Evolutionary conservation across 1,140 invertebrate genomes (phyloP).

Genomic region (Leptopilina boulardi): DNA sequence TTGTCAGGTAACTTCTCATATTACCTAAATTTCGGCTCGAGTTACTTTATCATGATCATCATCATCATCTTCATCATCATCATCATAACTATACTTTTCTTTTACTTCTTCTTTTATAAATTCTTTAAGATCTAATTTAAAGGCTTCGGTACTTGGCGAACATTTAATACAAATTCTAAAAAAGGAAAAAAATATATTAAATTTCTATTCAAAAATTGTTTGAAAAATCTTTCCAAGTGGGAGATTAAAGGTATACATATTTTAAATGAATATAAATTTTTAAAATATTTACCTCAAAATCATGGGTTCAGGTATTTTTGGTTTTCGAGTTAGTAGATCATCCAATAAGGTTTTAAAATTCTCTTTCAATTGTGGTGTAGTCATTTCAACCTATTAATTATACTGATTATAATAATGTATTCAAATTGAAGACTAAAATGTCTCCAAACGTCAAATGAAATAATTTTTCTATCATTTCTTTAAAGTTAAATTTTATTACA

Average conservation of each 20-base stretch:
- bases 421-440: background rate
- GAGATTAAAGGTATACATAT: no score
- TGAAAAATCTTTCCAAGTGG: constrained; percentile 16
- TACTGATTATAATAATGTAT: background rate
- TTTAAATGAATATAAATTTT: constrained; percentile 23
- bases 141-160: constrained; percentile 79
- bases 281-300: constrained; percentile 78
- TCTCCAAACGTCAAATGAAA: background rate
- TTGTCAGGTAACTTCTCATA: background rate
- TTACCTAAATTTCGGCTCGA: constrained; percentile 22
- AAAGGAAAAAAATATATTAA: constrained; percentile 37
- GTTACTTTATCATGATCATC: constrained; percentile 38
- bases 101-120: constrained; percentile 69
- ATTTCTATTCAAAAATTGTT: constrained; percentile 35
- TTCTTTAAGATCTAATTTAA: constrained; percentile 81
- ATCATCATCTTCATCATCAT: constrained; percentile 44
- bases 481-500: no score
- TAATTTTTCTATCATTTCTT: background rate
- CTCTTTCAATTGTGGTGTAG: constrained; percentile 80
- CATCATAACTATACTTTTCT: constrained; percentile 21
- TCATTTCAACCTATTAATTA: constrained; percentile 82
- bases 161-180: constrained; percentile 67
- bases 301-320: constrained; percentile 80
- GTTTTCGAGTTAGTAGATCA: constrained; percentile 79
- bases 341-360: constrained; percentile 82